A percentile compares a stretch with the other conserved stretches of the same genome.
These are phyloP conservation scores for Andrena trimmerana DNA, from an alignment of 2,888 invertebrate species.

Conservation along the genomic window DNA sequence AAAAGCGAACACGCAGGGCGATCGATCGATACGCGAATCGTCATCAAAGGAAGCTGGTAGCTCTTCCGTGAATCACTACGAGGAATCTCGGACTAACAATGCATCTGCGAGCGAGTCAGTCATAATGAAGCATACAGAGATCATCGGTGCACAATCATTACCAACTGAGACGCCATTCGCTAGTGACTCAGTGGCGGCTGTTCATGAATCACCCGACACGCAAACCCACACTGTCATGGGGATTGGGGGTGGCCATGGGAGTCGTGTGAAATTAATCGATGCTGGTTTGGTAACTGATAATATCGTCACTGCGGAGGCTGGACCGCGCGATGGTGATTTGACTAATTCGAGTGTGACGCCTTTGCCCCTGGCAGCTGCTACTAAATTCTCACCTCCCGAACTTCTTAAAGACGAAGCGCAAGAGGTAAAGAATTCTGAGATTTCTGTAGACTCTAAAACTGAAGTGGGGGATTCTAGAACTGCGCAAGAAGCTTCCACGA, in stretches of 20 bases:
- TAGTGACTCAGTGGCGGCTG: conserved; percentile 28
- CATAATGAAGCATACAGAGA: conserved; percentile 19
- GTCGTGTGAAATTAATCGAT: conserved; percentile 38
- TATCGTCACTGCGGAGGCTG: background rate
- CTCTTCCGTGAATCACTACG: conserved; percentile 53
- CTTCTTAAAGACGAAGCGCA: background rate
- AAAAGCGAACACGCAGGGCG: background rate
- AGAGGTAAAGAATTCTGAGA: background rate
- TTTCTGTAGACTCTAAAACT: background rate
- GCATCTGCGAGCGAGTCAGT: conserved; percentile 29
- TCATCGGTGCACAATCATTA: conserved; percentile 57
- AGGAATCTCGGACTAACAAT: conserved; percentile 36
- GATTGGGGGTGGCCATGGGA: conserved; percentile 15
- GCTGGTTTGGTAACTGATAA: conserved; percentile 16
- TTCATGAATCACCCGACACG: conserved; percentile 38
- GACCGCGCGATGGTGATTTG: background rate
- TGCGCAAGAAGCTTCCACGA: background rate
- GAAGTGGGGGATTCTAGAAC: background rate
- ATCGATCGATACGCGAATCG: conserved; percentile 18
- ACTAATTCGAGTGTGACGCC: conserved; percentile 32
- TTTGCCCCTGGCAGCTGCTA: background rate
- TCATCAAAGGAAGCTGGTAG: conserved; percentile 51
- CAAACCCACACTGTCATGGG: conserved; percentile 8
- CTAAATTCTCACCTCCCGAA: background rate
- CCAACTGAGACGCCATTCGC: conserved; percentile 33